These are phyloP conservation scores for Neosalanx taihuensis DNA, from an alignment of 2,797 vertebrate genomes.

Conservation along the genomic window DNA sequence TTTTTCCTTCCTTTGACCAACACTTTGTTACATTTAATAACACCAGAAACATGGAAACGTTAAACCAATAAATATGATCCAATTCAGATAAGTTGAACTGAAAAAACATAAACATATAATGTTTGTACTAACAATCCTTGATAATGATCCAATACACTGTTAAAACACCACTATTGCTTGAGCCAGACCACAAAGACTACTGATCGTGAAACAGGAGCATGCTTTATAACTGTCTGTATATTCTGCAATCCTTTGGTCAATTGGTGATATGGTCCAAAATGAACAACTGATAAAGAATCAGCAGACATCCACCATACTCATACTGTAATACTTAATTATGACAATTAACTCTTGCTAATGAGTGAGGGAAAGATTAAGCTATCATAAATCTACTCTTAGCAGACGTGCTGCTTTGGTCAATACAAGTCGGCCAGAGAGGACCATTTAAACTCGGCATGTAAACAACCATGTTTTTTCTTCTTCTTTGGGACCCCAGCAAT, in stretches of 20 bases:
- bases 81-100: constrained; percentile 34
- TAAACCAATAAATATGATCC: constrained; percentile 55
- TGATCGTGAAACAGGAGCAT: neutral
- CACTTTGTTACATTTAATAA: constrained; percentile 48
- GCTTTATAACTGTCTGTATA: neutral
- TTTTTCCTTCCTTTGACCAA: constrained; percentile 39
- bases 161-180: constrained; percentile 20
- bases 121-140: constrained; percentile 20
- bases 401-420: neutral
- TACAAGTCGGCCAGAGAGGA: neutral
- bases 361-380: neutral
- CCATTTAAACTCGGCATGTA: neutral
- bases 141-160: constrained; percentile 39
- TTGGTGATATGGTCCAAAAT: neutral
- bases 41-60: constrained; percentile 46
- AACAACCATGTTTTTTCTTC: neutral
- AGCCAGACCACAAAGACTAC: constrained; percentile 11
- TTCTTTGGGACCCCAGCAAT: neutral
- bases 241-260: neutral
- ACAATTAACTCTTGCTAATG: neutral
- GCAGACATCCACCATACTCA: neutral
- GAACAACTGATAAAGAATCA: neutral
- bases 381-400: neutral
- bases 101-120: constrained; percentile 41
- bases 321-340: neutral